phyloP scores from a whole-genome alignment of 2,888 invertebrate genomes.

The Mesochorus sp. region DNA sequence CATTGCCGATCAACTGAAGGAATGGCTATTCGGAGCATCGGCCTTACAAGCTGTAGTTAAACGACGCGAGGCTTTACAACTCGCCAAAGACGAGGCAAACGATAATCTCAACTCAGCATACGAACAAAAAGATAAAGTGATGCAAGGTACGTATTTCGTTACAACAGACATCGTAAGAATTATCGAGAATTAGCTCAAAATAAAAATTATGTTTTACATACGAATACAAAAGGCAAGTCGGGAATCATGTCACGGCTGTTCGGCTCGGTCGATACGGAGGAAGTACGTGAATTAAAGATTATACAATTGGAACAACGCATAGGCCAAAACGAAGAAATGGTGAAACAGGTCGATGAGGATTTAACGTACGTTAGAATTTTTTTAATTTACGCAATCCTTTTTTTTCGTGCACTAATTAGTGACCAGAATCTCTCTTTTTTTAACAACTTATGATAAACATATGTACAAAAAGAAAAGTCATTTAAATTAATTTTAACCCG shows the following conservation, averaged over 20 bases:
- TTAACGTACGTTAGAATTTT: constrained; percentile 84
- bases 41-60: constrained; percentile 89
- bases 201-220: neutral
- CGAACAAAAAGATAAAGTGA: constrained; percentile 82
- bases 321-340: constrained; percentile 84
- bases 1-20: constrained; percentile 91
- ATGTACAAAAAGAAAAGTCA: too few species aligned
- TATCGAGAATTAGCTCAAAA: too few species aligned
- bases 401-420: too few species aligned
- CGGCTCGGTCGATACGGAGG: constrained; percentile 90
- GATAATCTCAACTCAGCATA: constrained; percentile 84
- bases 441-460: too few species aligned
- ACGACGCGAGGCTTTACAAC: constrained; percentile 89
- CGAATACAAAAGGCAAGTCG: constrained; percentile 83
- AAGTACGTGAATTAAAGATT: constrained; percentile 88
- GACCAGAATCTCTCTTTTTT: too few species aligned
- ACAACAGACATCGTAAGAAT: neutral
- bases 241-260: constrained; percentile 89
- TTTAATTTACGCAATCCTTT: neutral
- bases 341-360: constrained; percentile 84
- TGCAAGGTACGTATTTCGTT: constrained; percentile 78
- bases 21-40: constrained; percentile 90
- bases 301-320: constrained; percentile 87
- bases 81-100: constrained; percentile 88
- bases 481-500: neutral